Percentiles rank a stretch among this genome's conserved stretches.
phyloP scores from a whole-genome alignment of 2,113 vertebrate genomes.

The Cariama cristata region DNA sequence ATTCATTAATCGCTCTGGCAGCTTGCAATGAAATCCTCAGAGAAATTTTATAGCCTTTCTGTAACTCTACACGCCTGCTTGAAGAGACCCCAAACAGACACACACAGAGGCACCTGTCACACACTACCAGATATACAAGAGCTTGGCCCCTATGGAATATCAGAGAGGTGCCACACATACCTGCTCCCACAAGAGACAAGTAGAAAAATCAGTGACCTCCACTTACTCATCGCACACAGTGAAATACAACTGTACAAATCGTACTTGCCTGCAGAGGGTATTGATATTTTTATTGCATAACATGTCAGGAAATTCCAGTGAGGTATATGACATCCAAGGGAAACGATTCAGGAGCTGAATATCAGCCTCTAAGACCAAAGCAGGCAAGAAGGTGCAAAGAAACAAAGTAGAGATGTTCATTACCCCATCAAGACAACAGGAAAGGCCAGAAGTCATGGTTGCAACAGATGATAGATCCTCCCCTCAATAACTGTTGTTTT shows the following conservation, averaged over 20 bases:
- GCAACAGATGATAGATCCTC: neutral
- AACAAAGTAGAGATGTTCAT: neutral
- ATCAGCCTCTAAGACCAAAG: neutral
- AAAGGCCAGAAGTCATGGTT: neutral
- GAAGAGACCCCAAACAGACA: neutral
- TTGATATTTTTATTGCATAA: neutral
- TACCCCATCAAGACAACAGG: neutral
- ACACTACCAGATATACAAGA: neutral
- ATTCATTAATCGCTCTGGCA: constrained; percentile 38
- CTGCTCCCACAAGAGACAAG: neutral
- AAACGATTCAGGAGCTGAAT: neutral
- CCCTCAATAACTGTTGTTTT: neutral
- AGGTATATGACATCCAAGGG: neutral
- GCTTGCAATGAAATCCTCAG: constrained; percentile 15
- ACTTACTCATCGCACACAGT: neutral
- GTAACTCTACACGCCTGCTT: neutral
- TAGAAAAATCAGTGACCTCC: neutral
- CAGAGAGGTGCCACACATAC: neutral
- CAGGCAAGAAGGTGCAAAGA: neutral
- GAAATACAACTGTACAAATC: neutral
- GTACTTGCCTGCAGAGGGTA: neutral
- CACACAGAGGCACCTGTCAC: neutral
- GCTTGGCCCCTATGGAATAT: neutral
- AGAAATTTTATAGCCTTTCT: constrained; percentile 26
- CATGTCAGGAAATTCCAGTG: neutral